Base-by-base conservation (phyloP, 35 echinoderm and acorn worm species). In the Eucidaris tribuloides region DNA sequence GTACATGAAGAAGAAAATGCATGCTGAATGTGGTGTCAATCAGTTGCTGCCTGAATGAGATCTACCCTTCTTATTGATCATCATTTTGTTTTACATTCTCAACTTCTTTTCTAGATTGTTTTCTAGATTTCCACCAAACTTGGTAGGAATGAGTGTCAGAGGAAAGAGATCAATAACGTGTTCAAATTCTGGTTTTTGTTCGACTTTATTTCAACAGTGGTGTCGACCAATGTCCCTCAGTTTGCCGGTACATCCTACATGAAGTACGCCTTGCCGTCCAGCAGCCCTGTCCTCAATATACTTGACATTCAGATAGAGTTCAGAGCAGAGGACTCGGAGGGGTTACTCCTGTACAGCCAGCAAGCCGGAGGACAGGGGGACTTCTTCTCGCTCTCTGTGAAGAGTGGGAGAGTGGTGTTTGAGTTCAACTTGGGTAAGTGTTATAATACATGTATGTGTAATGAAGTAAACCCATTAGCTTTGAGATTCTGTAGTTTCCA, bases 341-440 rank as follows among this genome's bases (percentile, higher is more conserved):
- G 94, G 34, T 46, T 97, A 1, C 36, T 97, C 19, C 58, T 92
- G 48, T 97, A 89, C 45, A 85, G 81, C 29, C 50, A 65, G n/a
- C 82, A 85, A 19, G 58, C 81, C 27, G 79, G 79, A 31, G 71
- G 82, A 35, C 41, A 83, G 85, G 89, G 83, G 15, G 89, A 97
- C 54, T 97, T 89, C 82, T 97, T 97, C 61, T 82, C 89, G 0
- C 82, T 97, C 37, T 82, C 77, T 30, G 23, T 97, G 59, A 59
- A 81, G 18, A 45, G 60, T 19, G 45, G 84, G 50, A 70, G 72
- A 44, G 57, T 97, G 32, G 89, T 85, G 22, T 92, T 92, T 84
- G 89, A 97, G 30, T 97, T 83, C 50, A 83, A 97, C 81, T 71
- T 97, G 5, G 89, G 94, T 97, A 56, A 76, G 94, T 70, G 17